Percentiles rank a stretch among this genome's conserved stretches.
Conservation (phyloP, 2,797 vertebrate genomes). For the Coilia nasus region DNA sequence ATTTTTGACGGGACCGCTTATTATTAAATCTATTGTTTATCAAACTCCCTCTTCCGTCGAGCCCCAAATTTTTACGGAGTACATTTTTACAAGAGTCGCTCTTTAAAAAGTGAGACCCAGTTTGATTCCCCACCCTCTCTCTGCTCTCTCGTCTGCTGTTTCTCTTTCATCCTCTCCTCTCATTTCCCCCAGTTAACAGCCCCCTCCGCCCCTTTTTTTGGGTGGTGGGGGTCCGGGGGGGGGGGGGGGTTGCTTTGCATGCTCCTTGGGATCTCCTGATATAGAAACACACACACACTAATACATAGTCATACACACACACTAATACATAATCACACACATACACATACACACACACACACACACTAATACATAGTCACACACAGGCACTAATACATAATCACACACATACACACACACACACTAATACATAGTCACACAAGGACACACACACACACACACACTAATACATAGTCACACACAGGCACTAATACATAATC, state of each 20-base stretch:
- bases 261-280: conserved; percentile 26
- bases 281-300: neutral
- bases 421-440: no score
- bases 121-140: neutral
- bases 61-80: neutral
- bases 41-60: no score
- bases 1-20: no score
- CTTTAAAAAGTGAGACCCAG: neutral
- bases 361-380: neutral
- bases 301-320: neutral
- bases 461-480: neutral
- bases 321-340: neutral
- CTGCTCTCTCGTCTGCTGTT: neutral
- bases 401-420: neutral
- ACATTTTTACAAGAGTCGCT: neutral
- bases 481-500: neutral
- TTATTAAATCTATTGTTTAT: no score
- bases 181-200: neutral
- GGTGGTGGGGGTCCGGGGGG: neutral
- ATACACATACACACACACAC: neutral
- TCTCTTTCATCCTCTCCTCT: neutral
- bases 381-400: neutral
- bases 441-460: neutral
- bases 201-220: neutral
- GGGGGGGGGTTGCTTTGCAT: neutral